phyloP scores from a whole-genome alignment of 2,797 vertebrate species.

The Enteromius trimaculatus region DNA sequence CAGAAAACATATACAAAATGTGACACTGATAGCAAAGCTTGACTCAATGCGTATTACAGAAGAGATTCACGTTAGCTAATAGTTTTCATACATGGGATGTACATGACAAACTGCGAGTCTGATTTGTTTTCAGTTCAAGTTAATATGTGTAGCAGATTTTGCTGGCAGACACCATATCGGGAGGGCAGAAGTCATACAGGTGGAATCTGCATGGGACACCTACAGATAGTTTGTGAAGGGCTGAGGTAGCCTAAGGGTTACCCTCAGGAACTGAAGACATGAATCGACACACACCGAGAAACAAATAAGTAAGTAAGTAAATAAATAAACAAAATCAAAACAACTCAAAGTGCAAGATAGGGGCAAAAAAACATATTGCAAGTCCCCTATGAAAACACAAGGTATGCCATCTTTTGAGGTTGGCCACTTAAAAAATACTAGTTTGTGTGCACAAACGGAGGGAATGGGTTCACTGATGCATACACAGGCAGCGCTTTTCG shows the following conservation, averaged over 20 bases:
- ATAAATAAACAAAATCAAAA: constrained; percentile 20
- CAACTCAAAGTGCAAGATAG: not conserved
- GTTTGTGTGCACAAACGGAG: not conserved
- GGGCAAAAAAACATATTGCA: not conserved
- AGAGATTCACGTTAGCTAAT: not conserved
- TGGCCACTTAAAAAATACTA: not conserved
- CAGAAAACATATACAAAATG: not conserved
- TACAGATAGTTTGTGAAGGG: constrained; percentile 15
- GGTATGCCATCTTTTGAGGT: not conserved
- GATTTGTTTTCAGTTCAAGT: constrained; percentile 21
- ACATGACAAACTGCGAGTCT: not conserved
- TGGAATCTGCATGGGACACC: constrained; percentile 14
- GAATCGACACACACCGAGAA: constrained; percentile 30
- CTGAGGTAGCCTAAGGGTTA: constrained; percentile 33
- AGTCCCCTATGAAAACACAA: not conserved
- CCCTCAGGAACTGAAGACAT: constrained; percentile 33
- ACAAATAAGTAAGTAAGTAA: constrained; percentile 33
- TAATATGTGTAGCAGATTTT: constrained; percentile 5
- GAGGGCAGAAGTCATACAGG: constrained; percentile 20
- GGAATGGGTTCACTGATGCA: not conserved
- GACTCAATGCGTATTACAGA: not conserved
- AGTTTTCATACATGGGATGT: not conserved
- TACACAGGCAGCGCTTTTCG: not conserved
- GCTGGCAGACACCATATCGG: not conserved
- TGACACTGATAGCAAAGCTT: not conserved